A percentile compares a stretch with the other conserved stretches of the same genome.
phyloP scores from a whole-genome alignment of 2,888 invertebrate species.

The Laothoe populi region DNA sequence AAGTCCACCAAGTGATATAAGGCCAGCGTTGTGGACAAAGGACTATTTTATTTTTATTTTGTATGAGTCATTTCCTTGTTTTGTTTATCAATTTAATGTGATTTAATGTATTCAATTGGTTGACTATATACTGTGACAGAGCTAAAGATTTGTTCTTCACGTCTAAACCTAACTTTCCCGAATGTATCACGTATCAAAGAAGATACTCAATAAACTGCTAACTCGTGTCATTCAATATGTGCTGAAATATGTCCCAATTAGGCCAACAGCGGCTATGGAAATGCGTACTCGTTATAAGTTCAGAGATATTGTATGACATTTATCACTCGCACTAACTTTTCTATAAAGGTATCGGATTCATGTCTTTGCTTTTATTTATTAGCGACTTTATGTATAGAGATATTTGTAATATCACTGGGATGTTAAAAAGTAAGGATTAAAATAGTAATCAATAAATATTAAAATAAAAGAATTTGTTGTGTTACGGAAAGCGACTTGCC shows the following conservation, averaged over 20 bases:
- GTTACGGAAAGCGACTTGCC: no score
- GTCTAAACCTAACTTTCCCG: neutral
- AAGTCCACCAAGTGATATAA: no score
- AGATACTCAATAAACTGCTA: neutral
- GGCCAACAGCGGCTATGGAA: conserved; percentile 7
- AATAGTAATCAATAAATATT: no score
- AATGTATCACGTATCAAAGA: neutral
- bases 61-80: no score
- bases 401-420: no score
- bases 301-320: conserved; percentile 12
- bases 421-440: no score
- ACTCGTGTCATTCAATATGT: conserved; percentile 2
- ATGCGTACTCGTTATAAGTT: conserved; percentile 17
- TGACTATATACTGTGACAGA: no score
- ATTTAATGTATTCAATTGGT: no score
- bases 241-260: conserved; percentile 21
- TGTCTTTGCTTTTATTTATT: conserved; percentile 12
- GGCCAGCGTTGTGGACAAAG: no score
- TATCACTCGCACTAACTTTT: conserved; percentile 10
- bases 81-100: no score
- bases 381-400: neutral
- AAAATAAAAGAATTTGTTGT: no score
- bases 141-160: neutral
- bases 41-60: no score
- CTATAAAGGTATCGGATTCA: neutral